Evolutionary conservation across 2,797 vertebrate genomes (phyloP), one percentile per base, ranked within the genome.

Genomic region (Tachyglossus aculeatus): DNA sequence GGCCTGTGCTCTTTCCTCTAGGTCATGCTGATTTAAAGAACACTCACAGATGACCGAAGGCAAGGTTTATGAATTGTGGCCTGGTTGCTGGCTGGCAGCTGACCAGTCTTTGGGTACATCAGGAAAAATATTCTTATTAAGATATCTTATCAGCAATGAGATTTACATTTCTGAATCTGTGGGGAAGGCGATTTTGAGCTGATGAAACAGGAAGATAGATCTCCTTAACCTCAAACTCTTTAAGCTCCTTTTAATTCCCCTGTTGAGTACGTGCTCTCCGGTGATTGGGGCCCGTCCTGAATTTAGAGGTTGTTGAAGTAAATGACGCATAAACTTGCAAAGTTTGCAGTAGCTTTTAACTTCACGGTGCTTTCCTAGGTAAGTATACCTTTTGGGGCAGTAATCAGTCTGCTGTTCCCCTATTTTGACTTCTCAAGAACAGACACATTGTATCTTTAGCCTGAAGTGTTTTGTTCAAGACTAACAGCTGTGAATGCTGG

Each of bases 251-350:
- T 70, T 67, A 67, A 77, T 77, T 67, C 58, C 50, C 38, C 61
- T 18, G 37, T 48, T 36, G 61, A 39, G 22, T 62, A 19, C 62
- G 68, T 16, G 51, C 67, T 70, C 9, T 58, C 36, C 39, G 61
- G 64, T 37, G 56, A 57, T 48, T 48, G 22, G 67, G 36, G n/a
- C 58, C 45, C 6, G 10, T 64, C 69, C 45, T 77, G 45, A 69
- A 48, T 64, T 67, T 70, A 72, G 62, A 48, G 54, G 33, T n/a
- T 38, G 64, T 34, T 55, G 72, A 55, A 67, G 70, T 55, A 48
- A 72, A 70, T 53, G 74, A 70, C 61, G 68, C 56, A 25, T 10
- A 45, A 55, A 60, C 66, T 70, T 70, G 57, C 27, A 29, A 74
- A 67, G 41, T 70, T 72, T 56, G 5, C 47, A 67, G 57, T 13